Base-by-base conservation (phyloP, 92 coral and sea anemone species). In the Galaxea fascicularis region DNA sequence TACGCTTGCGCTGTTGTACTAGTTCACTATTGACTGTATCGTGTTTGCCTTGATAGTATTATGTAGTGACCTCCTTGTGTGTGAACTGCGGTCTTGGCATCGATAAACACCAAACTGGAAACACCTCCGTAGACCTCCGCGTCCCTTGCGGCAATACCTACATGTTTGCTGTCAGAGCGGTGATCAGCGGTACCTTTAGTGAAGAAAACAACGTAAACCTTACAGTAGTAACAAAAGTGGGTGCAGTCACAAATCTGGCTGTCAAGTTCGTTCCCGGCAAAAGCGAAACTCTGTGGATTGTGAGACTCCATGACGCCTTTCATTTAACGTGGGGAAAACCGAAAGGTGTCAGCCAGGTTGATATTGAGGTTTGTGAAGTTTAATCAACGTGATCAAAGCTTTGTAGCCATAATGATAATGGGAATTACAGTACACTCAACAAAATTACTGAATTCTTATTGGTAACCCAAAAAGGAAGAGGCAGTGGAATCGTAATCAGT, bases 81-180 rank as follows among this genome's bases (percentile, higher is more conserved):
- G 6, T 2, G 2, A 35, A 35, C 2, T 35, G 41, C 41, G 41
- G 41, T 6, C 2, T 35, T 35, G 41, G 6, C 41, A 35, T 6
- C 41, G 3, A 35, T 2, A 35, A 35, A 35, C 41, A 35, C 41
- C 2, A 35, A 0, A 20, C 18, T 9, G 21, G 5, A 6, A 35
- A 2, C 41, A 35, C 41, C 25, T 62, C 0, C 12, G 9, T 14
- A 7, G 8, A n/a, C 3, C 10, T 28, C 46, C 21, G 11, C n/a
- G 41, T 78, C 29, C 60, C 59, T 10, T 78, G 83, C 27, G 83
- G 83, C 21, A 27, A 78, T 17, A 24, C 17, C 4, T 79, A 79
- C 47, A n/a, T 0, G 4, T 26, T 66, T 21, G 28, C 30, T 1
- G 53, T 79, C 54, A 53, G 51, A 22, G 85, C 68, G 11, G 24